Evolutionary conservation across 2,797 vertebrate species (phyloP), one percentile per base, ranked within the genome.

Genomic region (Sebastes wilsoni): DNA sequence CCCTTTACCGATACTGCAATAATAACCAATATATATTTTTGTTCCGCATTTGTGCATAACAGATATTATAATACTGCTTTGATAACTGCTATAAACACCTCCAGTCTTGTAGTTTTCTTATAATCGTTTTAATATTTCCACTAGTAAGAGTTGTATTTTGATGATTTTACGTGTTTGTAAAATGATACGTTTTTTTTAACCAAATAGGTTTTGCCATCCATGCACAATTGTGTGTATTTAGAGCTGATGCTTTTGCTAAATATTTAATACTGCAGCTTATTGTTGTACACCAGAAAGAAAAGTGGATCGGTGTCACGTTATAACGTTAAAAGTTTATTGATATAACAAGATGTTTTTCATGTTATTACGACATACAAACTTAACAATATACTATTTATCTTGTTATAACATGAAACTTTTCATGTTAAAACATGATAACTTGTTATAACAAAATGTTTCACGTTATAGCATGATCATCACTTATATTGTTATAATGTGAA

Each of bases 141-240:
- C 7, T 80, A 12, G 22, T 82, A 77, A 79, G 49, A 69, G 77
- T 80, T 86, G 65, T 91, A 30, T 88, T 91, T 88, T 77, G 5
- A 76, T 80, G 25, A 81, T 72, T 54, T 73, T 85, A 68, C 14
- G 2, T 84, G 81, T 94, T 90, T 91, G 58, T 88, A 36, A 77
- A 80, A 74, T n/a, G 18, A 49, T 49, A 7, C 3, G 58, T 25
- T 8, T 82, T 61, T 85, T 78, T 77, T 71, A 42, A 80, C 56
- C 27, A 68, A 62, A 64, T 54, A 11, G 62, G 5, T 42, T 75
- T 85, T 75, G 23, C 13, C 22, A 62, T 81, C 78, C 82, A 27
- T 87, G 77, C 87, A 84, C 66, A 66, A 34, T 18, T 32, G 8
- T 64, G 42, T 81, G 68, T 82, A 72, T 75, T 64, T 66, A 75